phyloP scores from a whole-genome alignment of 2,888 invertebrate genomes.

The Entomobrya multifasciata region DNA sequence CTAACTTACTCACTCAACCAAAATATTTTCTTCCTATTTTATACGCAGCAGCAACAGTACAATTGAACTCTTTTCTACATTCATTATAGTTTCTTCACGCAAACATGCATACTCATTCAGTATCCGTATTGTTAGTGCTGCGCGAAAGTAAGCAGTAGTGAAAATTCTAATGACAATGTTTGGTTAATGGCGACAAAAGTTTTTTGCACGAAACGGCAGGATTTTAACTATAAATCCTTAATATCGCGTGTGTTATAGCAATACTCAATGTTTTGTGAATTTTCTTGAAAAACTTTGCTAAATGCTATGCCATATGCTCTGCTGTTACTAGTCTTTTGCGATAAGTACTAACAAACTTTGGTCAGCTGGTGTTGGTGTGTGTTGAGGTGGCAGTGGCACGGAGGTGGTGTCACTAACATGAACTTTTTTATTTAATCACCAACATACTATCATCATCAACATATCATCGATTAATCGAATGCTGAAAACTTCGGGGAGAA shows the following conservation, averaged over 20 bases:
- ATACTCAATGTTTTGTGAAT: not conserved
- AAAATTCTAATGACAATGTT: conserved; percentile 18
- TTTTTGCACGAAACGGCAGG: conserved; percentile 25
- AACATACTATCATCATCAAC: not conserved
- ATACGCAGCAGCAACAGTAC: too few species aligned
- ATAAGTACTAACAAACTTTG: not conserved
- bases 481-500: too few species aligned
- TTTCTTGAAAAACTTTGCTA: not conserved
- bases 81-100: too few species aligned
- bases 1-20: too few species aligned
- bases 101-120: not conserved
- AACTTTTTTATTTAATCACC: not conserved
- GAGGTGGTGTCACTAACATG: not conserved
- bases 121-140: not conserved
- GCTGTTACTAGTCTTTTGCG: too few species aligned
- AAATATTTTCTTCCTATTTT: too few species aligned
- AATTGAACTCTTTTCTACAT: too few species aligned
- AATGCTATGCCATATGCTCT: not conserved
- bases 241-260: not conserved
- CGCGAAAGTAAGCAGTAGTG: too few species aligned
- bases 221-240: not conserved
- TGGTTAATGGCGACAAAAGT: conserved; percentile 23
- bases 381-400: not conserved
- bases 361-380: not conserved
- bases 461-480: not conserved